Evolutionary conservation across 1,140 invertebrate species (phyloP).

Genomic region (Apis laboriosa): DNA sequence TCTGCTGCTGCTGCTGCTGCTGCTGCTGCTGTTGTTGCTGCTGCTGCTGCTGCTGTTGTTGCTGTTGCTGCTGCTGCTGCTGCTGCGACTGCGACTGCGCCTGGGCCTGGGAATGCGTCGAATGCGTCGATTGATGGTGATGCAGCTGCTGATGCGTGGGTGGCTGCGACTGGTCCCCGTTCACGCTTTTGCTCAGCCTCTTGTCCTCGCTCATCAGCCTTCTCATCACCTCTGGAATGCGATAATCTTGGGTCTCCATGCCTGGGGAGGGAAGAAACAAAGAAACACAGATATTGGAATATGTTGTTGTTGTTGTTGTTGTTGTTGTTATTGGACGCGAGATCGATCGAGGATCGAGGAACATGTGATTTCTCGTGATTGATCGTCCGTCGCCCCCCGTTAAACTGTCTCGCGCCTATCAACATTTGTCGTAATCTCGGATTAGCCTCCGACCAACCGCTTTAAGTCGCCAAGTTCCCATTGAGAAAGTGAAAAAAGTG

Average conservation of each 20-base stretch:
- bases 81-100: slow-evolving; percentile 58
- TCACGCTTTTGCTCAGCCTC: slow-evolving; percentile 78
- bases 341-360: neutral
- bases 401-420: slow-evolving; percentile 1
- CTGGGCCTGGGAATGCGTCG: slow-evolving; percentile 68
- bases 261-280: slow-evolving; percentile 52
- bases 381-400: neutral
- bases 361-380: neutral
- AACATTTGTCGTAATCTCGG: slow-evolving; percentile 46
- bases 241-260: slow-evolving; percentile 76
- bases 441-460: slow-evolving; percentile 30
- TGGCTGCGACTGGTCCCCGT: slow-evolving; percentile 76
- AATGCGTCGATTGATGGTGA: slow-evolving; percentile 61
- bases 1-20: slow-evolving; percentile 40
- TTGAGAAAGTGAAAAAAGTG: slow-evolving; percentile 47
- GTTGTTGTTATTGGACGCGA: too few relatives aligned
- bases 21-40: slow-evolving; percentile 63
- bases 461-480: slow-evolving; percentile 36
- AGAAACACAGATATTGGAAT: too few relatives aligned
- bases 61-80: too few relatives aligned
- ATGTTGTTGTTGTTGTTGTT: too few relatives aligned
- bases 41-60: slow-evolving; percentile 43
- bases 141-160: slow-evolving; percentile 70
- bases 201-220: slow-evolving; percentile 82
- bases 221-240: slow-evolving; percentile 84